Conservation (phyloP, 2,113 vertebrate species). For the Plectropomus leopardus region DNA sequence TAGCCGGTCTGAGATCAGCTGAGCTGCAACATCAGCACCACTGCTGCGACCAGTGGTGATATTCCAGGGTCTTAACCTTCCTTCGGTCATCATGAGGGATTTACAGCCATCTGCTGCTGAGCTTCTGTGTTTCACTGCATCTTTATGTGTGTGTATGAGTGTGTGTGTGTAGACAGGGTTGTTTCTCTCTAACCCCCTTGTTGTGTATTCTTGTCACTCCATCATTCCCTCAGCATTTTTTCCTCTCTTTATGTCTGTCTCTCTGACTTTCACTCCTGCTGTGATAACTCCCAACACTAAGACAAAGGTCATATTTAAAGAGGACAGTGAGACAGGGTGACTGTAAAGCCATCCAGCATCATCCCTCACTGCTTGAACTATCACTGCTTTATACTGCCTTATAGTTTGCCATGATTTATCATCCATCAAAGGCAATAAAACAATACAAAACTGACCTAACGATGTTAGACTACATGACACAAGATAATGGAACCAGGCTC, state of each 20-base stretch:
- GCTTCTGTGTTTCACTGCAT: constrained; percentile 11
- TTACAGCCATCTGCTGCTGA: constrained; percentile 60
- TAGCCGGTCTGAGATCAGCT: constrained; percentile 1
- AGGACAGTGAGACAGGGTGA: not conserved
- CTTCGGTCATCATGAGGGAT: constrained; percentile 46
- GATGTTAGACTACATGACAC: not conserved
- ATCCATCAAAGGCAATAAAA: constrained; percentile 9
- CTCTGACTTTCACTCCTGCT: too few species aligned
- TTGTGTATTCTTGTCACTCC: constrained; percentile 52
- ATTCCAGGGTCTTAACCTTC: constrained; percentile 54
- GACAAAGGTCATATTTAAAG: constrained; percentile 62
- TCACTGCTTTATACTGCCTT: not conserved
- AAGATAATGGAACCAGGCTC: not conserved
- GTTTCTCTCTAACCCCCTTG: constrained; percentile 23
- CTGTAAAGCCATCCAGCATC: constrained; percentile 16
- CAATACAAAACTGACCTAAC: not conserved
- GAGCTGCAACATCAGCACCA: constrained; percentile 22
- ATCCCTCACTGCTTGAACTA: constrained; percentile 24
- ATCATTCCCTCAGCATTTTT: constrained; percentile 23
- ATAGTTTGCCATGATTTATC: constrained; percentile 1
- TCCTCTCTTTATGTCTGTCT: constrained; percentile 11
- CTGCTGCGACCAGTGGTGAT: constrained; percentile 30
- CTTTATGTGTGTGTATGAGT: not conserved
- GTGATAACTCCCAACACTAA: constrained; percentile 20
- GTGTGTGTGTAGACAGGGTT: constrained; percentile 1